Evolutionary conservation across 2,888 invertebrate genomes (phyloP).

Genomic region (Aethes cnicana): DNA sequence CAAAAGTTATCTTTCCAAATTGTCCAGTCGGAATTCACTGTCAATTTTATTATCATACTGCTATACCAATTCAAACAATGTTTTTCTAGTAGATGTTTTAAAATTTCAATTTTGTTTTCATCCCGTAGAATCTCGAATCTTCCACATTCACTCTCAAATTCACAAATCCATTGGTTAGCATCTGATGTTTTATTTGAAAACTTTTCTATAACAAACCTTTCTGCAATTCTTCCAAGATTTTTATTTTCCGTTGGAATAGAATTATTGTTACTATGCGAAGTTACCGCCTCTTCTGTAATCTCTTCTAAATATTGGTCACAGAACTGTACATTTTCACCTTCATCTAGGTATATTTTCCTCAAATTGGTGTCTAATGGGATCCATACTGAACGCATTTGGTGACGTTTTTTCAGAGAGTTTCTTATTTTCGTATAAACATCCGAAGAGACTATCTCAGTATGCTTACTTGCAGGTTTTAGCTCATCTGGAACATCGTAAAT

Average conservation of each 20-base stretch:
- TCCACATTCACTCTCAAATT: constrained; percentile 32
- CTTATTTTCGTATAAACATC: not conserved
- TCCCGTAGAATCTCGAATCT: constrained; percentile 24
- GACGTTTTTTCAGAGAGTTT: not conserved
- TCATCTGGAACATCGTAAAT: constrained; percentile 34
- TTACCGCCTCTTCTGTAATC: not conserved
- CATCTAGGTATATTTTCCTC: not conserved
- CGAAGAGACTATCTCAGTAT: not conserved
- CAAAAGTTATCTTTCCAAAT: constrained; percentile 23
- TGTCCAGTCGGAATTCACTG: constrained; percentile 20
- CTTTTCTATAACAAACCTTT: constrained; percentile 25
- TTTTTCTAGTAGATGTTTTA: no score
- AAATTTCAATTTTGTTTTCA: no score
- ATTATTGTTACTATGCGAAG: constrained; percentile 32
- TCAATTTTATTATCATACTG: constrained; percentile 28
- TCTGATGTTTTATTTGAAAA: constrained; percentile 20
- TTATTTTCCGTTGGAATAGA: not conserved
- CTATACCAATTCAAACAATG: constrained; percentile 27
- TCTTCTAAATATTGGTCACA: not conserved
- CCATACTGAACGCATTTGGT: not conserved
- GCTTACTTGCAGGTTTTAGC: constrained; percentile 31
- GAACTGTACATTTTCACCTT: not conserved
- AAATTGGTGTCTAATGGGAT: not conserved
- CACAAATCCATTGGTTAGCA: constrained; percentile 27
- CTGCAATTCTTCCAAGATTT: constrained; percentile 21